Evolutionary conservation across 37 sponge, comb jelly and placozoan genomes (phyloP), one percentile per base, ranked within the genome.

Genomic region (Petrosia ficiformis): DNA sequence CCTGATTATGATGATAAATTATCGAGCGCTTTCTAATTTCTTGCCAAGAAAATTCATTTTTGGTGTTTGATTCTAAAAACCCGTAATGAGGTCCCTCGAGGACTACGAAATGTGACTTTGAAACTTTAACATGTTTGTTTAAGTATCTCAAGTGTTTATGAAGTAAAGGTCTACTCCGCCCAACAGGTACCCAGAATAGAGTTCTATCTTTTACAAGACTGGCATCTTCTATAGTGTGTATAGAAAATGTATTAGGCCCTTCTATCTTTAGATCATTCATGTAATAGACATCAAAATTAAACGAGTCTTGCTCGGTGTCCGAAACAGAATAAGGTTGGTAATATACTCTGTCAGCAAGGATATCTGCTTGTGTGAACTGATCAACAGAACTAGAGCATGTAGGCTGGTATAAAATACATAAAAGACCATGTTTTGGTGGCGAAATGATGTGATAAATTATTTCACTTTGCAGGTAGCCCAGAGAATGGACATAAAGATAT

Each of bases 311-410:
- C 54, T 19, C 14, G 5, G 44, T 59, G 0, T 11, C 4, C 10
- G 0, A 29, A 2, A 44, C 40, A n/a, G n/a, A n/a, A n/a, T n/a
- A n/a, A 33, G 76, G 83, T 36, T 31, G 21, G 76, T 83, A 84
- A 41, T 77, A 19, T 5, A 84, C 21, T 0, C 42, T 26, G 0
- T 76, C 35, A 16, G 11, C n/a, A 30, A 59, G 59, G 30, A 84
- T 37, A 21, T 84, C 73, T 0, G 29, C 33, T 38, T 84, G 84
- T 71, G 84, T 71, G 67, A 84, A 84, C 8, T 40, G 32, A 11
- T 38, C 16, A 11, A 84, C 30, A 32, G 77, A 70, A 31, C 48
- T 2, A 0, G 54, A 14, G 44, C 84, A 84, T n/a, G 16, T 3
- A 2, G 26, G 1, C 1, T 63, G 25, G 16, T 69, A 0, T 0